Base-by-base conservation (phyloP, 2,888 invertebrate species). In the Macaria liturata region DNA sequence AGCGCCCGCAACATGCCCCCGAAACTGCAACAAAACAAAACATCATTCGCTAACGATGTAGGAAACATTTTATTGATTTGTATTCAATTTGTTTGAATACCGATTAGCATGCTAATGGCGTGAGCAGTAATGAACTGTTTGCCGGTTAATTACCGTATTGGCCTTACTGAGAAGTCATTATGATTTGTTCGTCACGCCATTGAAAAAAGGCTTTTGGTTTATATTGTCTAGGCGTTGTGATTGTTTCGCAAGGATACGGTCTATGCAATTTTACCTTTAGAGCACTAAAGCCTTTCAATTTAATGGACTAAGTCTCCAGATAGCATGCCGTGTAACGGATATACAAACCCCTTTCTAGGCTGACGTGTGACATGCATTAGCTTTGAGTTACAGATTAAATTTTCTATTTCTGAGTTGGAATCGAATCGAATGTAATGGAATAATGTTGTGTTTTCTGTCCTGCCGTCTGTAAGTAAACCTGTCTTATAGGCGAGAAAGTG, bases 21-120 rank as follows among this genome's bases (percentile, higher is more conserved):
- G 86, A 85, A 84, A 75, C 90, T 90, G 89, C 52, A 86, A 87
- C 79, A 76, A 78, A 78, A 75, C 71, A 72, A 75, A 78, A 73
- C 56, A 61, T 61, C 65, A 61, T 53, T 70, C 74, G 54, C 52
- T 58, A 67, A 68, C 59, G 59, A 65, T 61, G 64, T 69, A 64
- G 65, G 53, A 65, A 62, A 70, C 69, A 63, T 61, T 59, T 64
- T 62, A 65, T 61, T 66, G 68, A 65, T 68, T 52, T 65, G 64
- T 9, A 9, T 1, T 42, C 8, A 5, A 42, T 62, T 66, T 71
- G 63, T 72, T 68, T 51, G 45, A n/a, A 37, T 51, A 49, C 46
- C 46, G 46, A 57, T 62, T 58, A 31, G 57, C 54, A 63, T 60
- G 59, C 39, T 57, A 50, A 62, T 60, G 52, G 46, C 39, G 50